These are phyloP conservation scores for Lepidurus apus DNA, from an alignment of 1,140 invertebrate species.

Conservation along the genomic window DNA sequence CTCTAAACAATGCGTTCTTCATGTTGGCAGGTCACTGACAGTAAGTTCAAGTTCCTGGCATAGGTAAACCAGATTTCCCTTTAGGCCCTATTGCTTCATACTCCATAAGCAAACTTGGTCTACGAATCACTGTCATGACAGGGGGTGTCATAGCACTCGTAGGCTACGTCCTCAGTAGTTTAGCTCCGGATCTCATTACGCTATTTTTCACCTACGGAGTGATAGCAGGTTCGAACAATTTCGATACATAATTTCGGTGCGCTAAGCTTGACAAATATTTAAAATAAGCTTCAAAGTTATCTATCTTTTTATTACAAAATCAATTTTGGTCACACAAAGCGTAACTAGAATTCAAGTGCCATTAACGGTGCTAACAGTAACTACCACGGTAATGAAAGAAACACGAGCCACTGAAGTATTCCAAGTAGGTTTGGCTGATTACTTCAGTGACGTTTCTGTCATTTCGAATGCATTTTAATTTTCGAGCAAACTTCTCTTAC, in stretches of 20 bases:
- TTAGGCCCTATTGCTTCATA: conserved; percentile 40
- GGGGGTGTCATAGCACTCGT: conserved; percentile 49
- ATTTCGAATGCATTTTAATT: too few relatives aligned
- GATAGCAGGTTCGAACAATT: conserved; percentile 48
- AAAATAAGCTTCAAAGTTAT: too few relatives aligned
- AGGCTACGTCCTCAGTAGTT: conserved; percentile 50
- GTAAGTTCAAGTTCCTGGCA: background rate
- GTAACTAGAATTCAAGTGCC: too few relatives aligned
- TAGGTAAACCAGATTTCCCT: conserved; percentile 25
- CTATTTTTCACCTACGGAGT: conserved; percentile 54
- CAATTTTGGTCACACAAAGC: too few relatives aligned
- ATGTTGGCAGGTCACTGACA: conserved; percentile 38
- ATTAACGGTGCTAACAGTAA: background rate
- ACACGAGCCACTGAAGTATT: background rate
- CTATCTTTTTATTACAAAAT: too few relatives aligned
- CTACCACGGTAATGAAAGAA: background rate
- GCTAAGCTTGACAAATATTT: too few relatives aligned
- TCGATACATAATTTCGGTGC: too few relatives aligned
- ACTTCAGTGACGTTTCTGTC: too few relatives aligned
- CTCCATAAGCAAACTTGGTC: conserved; percentile 45
- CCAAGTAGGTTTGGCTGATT: too few relatives aligned
- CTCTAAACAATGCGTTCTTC: conserved; percentile 41
- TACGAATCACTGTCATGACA: conserved; percentile 49
- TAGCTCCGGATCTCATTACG: conserved; percentile 48
- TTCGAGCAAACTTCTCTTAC: too few relatives aligned